Conservation (phyloP, 2,113 vertebrate species). For the Romanogobio albipinnatus region DNA sequence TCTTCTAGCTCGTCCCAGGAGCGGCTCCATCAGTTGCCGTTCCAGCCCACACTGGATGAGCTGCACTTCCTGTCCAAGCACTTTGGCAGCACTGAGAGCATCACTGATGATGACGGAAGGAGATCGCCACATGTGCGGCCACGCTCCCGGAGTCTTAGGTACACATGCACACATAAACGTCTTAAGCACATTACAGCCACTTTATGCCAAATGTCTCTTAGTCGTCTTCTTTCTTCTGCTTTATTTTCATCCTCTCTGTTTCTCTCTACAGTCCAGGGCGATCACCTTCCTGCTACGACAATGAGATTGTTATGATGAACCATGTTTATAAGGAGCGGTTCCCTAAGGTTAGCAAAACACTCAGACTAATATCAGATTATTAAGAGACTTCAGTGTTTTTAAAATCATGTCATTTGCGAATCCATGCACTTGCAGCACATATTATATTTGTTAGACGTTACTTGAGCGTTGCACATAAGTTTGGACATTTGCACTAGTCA, state of each 20-base stretch:
- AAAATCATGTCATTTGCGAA: not conserved
- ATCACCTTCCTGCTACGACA: slow-evolving; percentile 78
- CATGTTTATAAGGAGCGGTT: slow-evolving; percentile 95
- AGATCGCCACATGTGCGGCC: slow-evolving; percentile 57
- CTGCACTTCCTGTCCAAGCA: slow-evolving; percentile 61
- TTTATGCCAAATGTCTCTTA: not conserved
- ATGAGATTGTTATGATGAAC: slow-evolving; percentile 97
- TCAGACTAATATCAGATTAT: slow-evolving; percentile 45
- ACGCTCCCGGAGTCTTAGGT: slow-evolving; percentile 52
- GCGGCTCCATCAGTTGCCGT: slow-evolving; percentile 58
- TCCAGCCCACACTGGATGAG: slow-evolving; percentile 60
- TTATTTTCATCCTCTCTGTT: slow-evolving; percentile 35
- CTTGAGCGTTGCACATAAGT: not conserved
- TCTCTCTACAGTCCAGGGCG: slow-evolving; percentile 34
- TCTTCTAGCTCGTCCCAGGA: slow-evolving; percentile 60
- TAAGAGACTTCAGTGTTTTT: not conserved
- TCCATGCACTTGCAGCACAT: not conserved
- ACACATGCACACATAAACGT: not conserved
- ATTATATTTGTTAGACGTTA: not conserved
- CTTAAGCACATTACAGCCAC: slow-evolving; percentile 1
- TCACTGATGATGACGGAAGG: slow-evolving; percentile 57
- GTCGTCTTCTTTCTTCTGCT: not conserved
- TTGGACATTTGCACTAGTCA: not conserved
- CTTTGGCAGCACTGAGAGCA: slow-evolving; percentile 59
- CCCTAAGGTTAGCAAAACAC: slow-evolving; percentile 83